phyloP scores from a whole-genome alignment of 1,140 invertebrate genomes.

The Pantala flavescens region DNA sequence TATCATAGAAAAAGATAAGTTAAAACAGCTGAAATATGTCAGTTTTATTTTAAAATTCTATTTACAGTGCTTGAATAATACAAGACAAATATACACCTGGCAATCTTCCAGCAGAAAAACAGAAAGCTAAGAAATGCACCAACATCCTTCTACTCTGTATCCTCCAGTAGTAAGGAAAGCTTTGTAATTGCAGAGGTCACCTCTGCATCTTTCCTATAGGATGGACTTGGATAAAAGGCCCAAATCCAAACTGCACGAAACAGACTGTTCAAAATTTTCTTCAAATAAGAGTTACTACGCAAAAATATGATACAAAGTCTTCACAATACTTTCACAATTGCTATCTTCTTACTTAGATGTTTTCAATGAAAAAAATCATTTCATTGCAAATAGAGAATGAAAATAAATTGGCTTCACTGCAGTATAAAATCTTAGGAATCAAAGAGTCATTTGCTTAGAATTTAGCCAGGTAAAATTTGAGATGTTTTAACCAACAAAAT shows the following conservation, averaged over 20 bases:
- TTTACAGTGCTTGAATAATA: neutral
- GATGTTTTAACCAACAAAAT: too few species aligned
- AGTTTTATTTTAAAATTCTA: constrained; percentile 6
- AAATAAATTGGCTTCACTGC: too few species aligned
- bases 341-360: too few species aligned
- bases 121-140: neutral
- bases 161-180: neutral
- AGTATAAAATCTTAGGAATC: too few species aligned
- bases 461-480: too few species aligned
- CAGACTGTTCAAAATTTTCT: neutral
- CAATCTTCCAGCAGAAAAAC: neutral
- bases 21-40: too few species aligned
- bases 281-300: neutral
- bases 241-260: neutral
- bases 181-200: neutral
- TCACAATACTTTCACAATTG: too few species aligned
- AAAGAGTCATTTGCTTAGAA: too few species aligned
- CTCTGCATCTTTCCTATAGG: neutral
- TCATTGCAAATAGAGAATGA: too few species aligned
- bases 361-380: too few species aligned
- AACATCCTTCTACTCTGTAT: neutral
- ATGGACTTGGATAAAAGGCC: neutral
- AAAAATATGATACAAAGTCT: neutral
- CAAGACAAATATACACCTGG: neutral
- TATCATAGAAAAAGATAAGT: too few species aligned